Evolutionary conservation across 1,140 invertebrate species (phyloP).

Genomic region (Drosophila murphyi): DNA sequence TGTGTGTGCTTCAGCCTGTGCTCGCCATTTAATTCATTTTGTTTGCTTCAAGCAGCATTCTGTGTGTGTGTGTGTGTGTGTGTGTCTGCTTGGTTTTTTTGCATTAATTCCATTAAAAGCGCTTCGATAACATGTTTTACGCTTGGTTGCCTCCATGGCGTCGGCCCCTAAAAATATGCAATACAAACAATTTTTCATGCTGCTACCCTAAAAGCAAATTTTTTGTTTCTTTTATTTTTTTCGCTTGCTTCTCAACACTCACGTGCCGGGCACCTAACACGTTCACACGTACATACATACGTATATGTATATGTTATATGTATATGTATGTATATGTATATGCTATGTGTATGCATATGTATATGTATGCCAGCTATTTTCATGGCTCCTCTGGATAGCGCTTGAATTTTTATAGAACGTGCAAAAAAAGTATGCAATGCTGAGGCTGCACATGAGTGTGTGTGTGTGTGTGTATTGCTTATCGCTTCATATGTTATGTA

Average conservation of each 20-base stretch:
- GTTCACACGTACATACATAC: neutral
- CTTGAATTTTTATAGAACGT: constrained; percentile 45
- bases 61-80: constrained; percentile 11
- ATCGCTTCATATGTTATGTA: constrained; percentile 49
- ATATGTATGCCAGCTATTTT: constrained; percentile 21
- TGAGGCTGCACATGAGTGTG: constrained; percentile 22
- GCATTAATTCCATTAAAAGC: constrained; percentile 71
- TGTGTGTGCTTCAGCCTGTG: constrained; percentile 3
- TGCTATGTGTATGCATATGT: neutral
- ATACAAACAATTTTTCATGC: constrained; percentile 72
- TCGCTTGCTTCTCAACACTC: constrained; percentile 33
- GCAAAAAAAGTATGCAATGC: constrained; percentile 37
- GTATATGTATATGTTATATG: neutral
- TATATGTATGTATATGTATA: neutral
- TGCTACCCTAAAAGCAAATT: constrained; percentile 28
- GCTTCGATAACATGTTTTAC: constrained; percentile 71
- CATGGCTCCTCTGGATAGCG: constrained; percentile 13
- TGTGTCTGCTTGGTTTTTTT: constrained; percentile 37
- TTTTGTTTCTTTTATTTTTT: constrained; percentile 21
- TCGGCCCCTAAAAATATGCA: constrained; percentile 68
- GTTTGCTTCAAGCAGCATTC: constrained; percentile 3
- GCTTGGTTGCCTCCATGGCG: constrained; percentile 56
- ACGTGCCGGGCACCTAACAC: constrained; percentile 46
- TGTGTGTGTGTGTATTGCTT: constrained; percentile 43
- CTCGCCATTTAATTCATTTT: constrained; percentile 45